Evolutionary conservation across 2,888 invertebrate genomes (phyloP).

Genomic region (Melanargia galathea): DNA sequence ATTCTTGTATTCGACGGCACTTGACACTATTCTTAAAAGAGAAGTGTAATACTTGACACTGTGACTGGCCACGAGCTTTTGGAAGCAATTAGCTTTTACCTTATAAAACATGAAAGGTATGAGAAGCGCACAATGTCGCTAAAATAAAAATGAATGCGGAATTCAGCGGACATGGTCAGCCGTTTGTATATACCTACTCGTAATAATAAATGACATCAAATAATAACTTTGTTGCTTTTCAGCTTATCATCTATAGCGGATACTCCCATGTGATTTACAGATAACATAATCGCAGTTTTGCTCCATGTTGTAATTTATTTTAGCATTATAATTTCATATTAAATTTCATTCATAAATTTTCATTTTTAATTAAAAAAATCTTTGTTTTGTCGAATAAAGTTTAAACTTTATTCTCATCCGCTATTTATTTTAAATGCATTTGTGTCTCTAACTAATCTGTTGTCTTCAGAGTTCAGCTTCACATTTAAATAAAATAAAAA

Average conservation of each 20-base stretch:
- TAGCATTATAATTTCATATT: background rate
- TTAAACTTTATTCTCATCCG: background rate
- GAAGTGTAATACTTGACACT: background rate
- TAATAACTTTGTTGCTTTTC: slow-evolving; percentile 6
- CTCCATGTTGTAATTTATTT: background rate
- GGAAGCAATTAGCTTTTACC: slow-evolving; percentile 34
- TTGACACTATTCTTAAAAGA: background rate
- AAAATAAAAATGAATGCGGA: slow-evolving; percentile 19
- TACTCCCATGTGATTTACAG: slow-evolving; percentile 19
- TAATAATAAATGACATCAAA: slow-evolving; percentile 5
- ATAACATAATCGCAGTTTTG: background rate
- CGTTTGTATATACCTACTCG: background rate
- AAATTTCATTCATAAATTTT: background rate
- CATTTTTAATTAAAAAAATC: background rate
- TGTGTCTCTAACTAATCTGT: background rate
- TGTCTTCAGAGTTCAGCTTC: background rate
- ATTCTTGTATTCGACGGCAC: background rate
- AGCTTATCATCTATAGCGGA: slow-evolving; percentile 27
- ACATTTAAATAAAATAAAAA: no score
- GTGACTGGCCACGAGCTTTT: slow-evolving; percentile 25
- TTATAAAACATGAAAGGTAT: slow-evolving; percentile 28
- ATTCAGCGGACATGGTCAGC: slow-evolving; percentile 2
- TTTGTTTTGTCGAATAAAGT: no score
- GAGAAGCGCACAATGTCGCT: slow-evolving; percentile 11
- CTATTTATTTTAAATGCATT: background rate